A percentile compares a stretch with the other conserved stretches of the same genome.
phyloP scores from a whole-genome alignment of 2,113 vertebrate genomes.

The Neogobius melanostomus region DNA sequence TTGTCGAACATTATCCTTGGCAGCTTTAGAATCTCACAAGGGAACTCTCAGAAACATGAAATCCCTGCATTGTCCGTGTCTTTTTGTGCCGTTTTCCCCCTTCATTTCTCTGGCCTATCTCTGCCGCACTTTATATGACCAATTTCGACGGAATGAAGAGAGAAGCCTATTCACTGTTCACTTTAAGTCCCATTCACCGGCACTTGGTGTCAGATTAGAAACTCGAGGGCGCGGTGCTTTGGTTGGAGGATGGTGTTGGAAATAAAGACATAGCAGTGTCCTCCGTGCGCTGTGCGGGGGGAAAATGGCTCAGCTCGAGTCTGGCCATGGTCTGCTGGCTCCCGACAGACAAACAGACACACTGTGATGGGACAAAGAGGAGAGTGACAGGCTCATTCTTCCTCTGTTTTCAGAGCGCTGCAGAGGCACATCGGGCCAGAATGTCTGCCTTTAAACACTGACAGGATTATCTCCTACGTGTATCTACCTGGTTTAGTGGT shows the following conservation, averaged over 20 bases:
- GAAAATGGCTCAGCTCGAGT: conserved; percentile 24
- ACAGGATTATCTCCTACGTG: background rate
- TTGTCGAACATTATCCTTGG: background rate
- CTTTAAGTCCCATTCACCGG: conserved; percentile 26
- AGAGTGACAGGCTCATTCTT: conserved; percentile 14
- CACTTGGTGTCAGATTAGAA: conserved; percentile 5
- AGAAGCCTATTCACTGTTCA: conserved; percentile 13
- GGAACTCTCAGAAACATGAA: conserved; percentile 18
- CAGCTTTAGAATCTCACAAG: background rate
- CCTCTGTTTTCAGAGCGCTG: conserved; percentile 5
- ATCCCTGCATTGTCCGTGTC: conserved; percentile 23
- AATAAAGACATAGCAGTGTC: conserved; percentile 32
- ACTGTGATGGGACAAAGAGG: conserved; percentile 34
- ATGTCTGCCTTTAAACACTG: background rate
- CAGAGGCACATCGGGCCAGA: background rate
- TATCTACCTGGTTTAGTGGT: conserved; percentile 26
- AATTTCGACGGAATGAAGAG: conserved; percentile 27
- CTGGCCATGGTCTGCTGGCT: conserved; percentile 14
- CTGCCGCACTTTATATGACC: conserved; percentile 19
- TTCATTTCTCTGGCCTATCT: conserved; percentile 24
- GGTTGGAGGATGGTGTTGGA: conserved; percentile 9
- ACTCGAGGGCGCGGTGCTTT: conserved; percentile 1
- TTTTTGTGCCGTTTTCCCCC: conserved; percentile 31
- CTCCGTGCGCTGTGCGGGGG: conserved; percentile 2
- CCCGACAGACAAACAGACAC: conserved; percentile 15